Conservation (phyloP, 2,797 vertebrate genomes). For the Poeciliopsis presidionis region DNA sequence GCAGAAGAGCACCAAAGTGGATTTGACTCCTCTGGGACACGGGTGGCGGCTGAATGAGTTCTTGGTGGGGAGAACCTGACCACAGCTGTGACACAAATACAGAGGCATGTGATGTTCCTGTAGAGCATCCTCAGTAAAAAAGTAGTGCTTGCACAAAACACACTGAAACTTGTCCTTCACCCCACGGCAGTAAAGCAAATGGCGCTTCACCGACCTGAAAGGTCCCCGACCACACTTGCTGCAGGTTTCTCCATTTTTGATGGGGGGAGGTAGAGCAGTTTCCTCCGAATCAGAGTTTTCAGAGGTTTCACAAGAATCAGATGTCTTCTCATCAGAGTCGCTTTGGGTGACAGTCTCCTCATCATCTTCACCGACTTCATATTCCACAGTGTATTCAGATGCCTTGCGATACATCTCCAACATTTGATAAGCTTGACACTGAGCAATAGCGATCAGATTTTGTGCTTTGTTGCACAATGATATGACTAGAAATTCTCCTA, state of each 20-base stretch:
- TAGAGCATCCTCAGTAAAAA: slow-evolving; percentile 40
- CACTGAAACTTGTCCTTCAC: slow-evolving; percentile 50
- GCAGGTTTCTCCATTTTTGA: slow-evolving; percentile 30
- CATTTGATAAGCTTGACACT: not conserved
- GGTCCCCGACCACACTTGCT: slow-evolving; percentile 61
- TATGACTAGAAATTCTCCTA: not conserved
- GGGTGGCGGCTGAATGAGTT: slow-evolving; percentile 34
- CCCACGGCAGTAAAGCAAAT: slow-evolving; percentile 61
- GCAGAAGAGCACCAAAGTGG: slow-evolving; percentile 55
- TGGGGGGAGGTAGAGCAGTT: not conserved
- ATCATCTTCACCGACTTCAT: slow-evolving; percentile 37
- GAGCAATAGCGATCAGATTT: not conserved
- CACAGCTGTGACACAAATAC: slow-evolving; percentile 59
- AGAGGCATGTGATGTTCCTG: slow-evolving; percentile 62
- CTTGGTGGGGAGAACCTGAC: slow-evolving; percentile 59
- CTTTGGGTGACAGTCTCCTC: slow-evolving; percentile 6
- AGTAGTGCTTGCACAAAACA: slow-evolving; percentile 56
- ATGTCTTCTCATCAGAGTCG: slow-evolving; percentile 4
- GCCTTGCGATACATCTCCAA: slow-evolving; percentile 14
- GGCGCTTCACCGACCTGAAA: slow-evolving; percentile 63
- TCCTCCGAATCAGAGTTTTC: not conserved
- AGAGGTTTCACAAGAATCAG: slow-evolving; percentile 44
- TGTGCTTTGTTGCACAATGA: slow-evolving; percentile 7
- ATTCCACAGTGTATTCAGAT: slow-evolving; percentile 37
- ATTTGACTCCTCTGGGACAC: slow-evolving; percentile 54